Evolutionary conservation across 1,140 invertebrate genomes (phyloP), one percentile per base, ranked within the genome.

Genomic region (Coelopa frigida): DNA sequence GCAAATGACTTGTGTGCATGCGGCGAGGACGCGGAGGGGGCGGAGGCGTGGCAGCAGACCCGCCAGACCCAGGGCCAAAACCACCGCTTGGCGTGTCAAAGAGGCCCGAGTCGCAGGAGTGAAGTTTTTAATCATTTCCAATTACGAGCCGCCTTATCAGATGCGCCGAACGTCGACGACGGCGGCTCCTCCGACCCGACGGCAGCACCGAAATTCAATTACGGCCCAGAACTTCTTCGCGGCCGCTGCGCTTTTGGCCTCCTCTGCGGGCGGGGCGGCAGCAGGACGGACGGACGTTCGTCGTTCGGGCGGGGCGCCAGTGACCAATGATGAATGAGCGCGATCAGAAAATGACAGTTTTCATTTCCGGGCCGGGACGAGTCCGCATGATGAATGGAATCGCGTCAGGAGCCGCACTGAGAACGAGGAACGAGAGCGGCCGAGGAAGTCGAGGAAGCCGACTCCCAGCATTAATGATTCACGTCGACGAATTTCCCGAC

Each of bases 321-420:
- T 4, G 61, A 57, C 51, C 58, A 60, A 66, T 65, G 62, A 66
- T 66, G 62, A 65, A 66, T 66, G 62, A 62, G 61, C 61, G 40
- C 59, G 59, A 62, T 62, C 61, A 58, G 50, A 53, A 65, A 62
- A 62, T 66, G 62, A 66, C 62, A 66, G 58, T 65, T 65, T 62
- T 65, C 62, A 66, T 66, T 66, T 66, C 62, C 62, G 61, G 61
- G 58, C 48, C 57, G 54, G 60, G 58, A 17, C n/a, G n/a, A n/a
- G n/a, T n/a, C n/a, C n/a, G n/a, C n/a, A n/a, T n/a, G n/a, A n/a
- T n/a, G n/a, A n/a, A n/a, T n/a, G n/a, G 23, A 27, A 41, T n/a
- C 14, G n/a, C 18, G 14, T 15, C 21, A 41, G 11, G 15, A 27
- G n/a, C 27, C n/a, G n/a, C n/a, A n/a, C n/a, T n/a, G n/a, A n/a